A percentile compares a stretch with the other conserved stretches of the same genome.
phyloP scores from a whole-genome alignment of 2,888 invertebrate genomes.

The Zele albiditarsus region DNA sequence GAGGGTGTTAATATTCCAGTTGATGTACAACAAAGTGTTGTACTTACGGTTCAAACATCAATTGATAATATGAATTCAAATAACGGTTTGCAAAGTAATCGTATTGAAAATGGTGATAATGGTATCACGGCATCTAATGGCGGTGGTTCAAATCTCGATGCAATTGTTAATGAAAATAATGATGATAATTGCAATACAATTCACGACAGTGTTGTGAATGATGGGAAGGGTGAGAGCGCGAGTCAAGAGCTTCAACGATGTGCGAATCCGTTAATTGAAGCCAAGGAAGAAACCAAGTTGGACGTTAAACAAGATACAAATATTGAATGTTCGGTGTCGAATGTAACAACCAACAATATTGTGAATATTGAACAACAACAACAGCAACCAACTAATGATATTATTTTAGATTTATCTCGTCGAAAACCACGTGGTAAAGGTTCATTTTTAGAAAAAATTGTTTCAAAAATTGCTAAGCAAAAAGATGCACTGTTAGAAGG shows the following conservation, averaged over 20 bases:
- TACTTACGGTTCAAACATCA: conserved; percentile 65
- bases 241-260: conserved; percentile 16
- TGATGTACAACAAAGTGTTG: conserved; percentile 64
- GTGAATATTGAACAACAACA: conserved; percentile 34
- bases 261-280: neutral
- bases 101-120: conserved; percentile 44
- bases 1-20: conserved; percentile 69
- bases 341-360: conserved; percentile 1
- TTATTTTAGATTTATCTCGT: conserved; percentile 68
- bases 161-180: conserved; percentile 8
- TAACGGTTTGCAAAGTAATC: conserved; percentile 49
- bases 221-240: conserved; percentile 24
- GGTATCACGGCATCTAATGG: conserved; percentile 32
- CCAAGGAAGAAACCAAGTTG: conserved; percentile 14
- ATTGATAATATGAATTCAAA: conserved; percentile 56
- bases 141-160: conserved; percentile 18
- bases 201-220: conserved; percentile 28
- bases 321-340: conserved; percentile 5
- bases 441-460: conserved; percentile 69
- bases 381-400: conserved; percentile 60
- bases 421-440: conserved; percentile 68
- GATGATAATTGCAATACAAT: conserved; percentile 11
- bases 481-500: conserved; percentile 66
- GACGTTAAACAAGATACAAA: conserved; percentile 10
- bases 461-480: conserved; percentile 69